Base-by-base conservation (phyloP, 2,888 invertebrate species). In the Acrobasis repandana region DNA sequence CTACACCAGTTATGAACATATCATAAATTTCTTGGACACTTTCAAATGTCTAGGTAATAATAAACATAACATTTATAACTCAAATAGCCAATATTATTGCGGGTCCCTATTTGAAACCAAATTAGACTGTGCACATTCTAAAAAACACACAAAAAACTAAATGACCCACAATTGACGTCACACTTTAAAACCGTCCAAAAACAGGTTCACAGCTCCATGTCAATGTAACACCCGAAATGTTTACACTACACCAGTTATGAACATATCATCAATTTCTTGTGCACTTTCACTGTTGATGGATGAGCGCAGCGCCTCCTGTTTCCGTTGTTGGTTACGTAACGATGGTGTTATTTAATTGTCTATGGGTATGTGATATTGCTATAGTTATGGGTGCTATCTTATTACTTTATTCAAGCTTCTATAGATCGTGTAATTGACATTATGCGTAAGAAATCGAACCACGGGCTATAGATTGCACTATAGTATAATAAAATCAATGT, bases 251-350 rank as follows among this genome's bases (percentile, higher is more conserved):
- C 33, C 28, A n/a, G 34, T 11, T 38, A 54, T 38, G 18, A 10
- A 16, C 10, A 20, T 33, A 28, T 28, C 28, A 28, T 28, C 38
- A 38, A 54, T 38, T 54, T 54, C 52, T 52, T 52, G 52, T 3
- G 15, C 52, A 38, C 54, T 54, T 54, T 54, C 54, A 54, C 54
- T 20, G 38, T 5, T 54, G 54, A 54, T 54, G 38, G 54, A 54
- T 54, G 54, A 6, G 54, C 54, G 9, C 14, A 43, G 1, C 14
- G 6, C 43, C 43, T 43, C 43, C 14, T 43, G 54, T 18, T 43
- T 54, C 38, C 54, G 38, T 54, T 54, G 36, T 18, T 18, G 11
- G 38, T 54, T 38, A 54, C 43, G 54, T 54, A 54, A 54, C 36
- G 51, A 18, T 38, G 36, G 54, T 38, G 38, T 51, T 51, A 36